phyloP scores from a whole-genome alignment of 2,797 vertebrate genomes.

The Pseudomugil gertrudae region DNA sequence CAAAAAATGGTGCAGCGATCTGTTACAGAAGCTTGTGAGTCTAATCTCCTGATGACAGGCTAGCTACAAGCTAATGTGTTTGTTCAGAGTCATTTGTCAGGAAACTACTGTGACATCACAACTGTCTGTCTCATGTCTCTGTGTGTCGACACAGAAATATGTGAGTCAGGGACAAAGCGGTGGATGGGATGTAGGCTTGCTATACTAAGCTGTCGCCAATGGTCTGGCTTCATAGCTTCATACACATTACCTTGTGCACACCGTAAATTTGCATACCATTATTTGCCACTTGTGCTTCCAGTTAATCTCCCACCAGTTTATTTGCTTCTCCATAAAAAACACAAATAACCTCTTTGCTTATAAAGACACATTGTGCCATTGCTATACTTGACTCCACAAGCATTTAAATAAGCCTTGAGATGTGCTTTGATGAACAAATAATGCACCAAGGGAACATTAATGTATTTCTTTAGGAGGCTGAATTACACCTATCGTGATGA shows the following conservation, averaged over 20 bases:
- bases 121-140: conserved; percentile 31
- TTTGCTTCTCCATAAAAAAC: conserved; percentile 26
- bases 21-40: conserved; percentile 35
- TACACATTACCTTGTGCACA: conserved; percentile 4
- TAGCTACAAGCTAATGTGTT: conserved; percentile 57
- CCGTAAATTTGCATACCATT: conserved; percentile 11
- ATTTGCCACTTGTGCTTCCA: conserved; percentile 26
- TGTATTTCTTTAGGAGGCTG: conserved; percentile 54
- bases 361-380: conserved; percentile 12
- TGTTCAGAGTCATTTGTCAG: conserved; percentile 60
- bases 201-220: conserved; percentile 54
- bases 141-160: conserved; percentile 44
- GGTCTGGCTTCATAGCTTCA: conserved; percentile 42
- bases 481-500: conserved; percentile 62
- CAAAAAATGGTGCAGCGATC: conserved; percentile 26
- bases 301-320: conserved; percentile 17
- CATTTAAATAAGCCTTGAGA: conserved; percentile 15
- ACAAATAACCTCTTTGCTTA: conserved; percentile 15
- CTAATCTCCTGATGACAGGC: conserved; percentile 51
- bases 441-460: conserved; percentile 42
- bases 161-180: conserved; percentile 34
- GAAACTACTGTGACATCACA: conserved; percentile 29
- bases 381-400: conserved; percentile 13
- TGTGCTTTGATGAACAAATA: conserved; percentile 27
- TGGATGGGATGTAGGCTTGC: conserved; percentile 39